Base-by-base conservation (phyloP, 2,113 vertebrate species). In the Steatornis caripensis region DNA sequence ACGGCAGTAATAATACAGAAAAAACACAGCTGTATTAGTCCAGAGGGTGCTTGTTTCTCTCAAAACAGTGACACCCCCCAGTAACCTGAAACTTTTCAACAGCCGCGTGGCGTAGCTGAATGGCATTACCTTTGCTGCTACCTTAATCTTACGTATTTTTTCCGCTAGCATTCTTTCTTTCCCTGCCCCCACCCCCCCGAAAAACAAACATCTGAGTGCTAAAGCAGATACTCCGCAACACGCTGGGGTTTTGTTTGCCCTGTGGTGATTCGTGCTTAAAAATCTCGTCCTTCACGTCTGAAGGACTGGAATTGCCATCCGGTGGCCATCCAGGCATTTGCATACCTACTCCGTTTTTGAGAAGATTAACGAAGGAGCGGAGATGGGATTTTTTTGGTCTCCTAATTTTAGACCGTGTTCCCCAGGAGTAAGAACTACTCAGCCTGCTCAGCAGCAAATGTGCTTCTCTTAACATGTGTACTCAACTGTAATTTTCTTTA, bases 151-250 rank as follows among this genome's bases (percentile, higher is more conserved):
- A 51, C 45, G 9, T 17, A 1, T 20, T 75, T 79, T 87, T 81
- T 62, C 62, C 29, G 2, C 19, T 62, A 13, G 8, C 10, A 4
- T 81, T 86, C 26, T 57, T 54, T 43, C 26, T 0, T 5, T 11
- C 5, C 8, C 10, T 14, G 21, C 2, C 5, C 1, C 4, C 11
- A 10, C n/a, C n/a, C n/a, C n/a, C n/a, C n/a, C n/a, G n/a, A n/a
- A n/a, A n/a, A n/a, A 43, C 37, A 16, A 46, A 41, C 12, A 41
- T 19, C 34, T 48, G 66, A 75, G 16, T 34, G 37, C 58, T 76
- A 72, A 66, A 89, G 45, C 68, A 41, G 36, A 51, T 77, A 5
- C 20, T 19, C 30, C 65, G 24, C 34, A 61, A 7, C 46, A 14
- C 23, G 6, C 13, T 55, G 10, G 9, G 8, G 16, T 78, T 87